Evolutionary conservation across 2,888 invertebrate species (phyloP), one percentile per base, ranked within the genome.

Genomic region (Patella caerulea): DNA sequence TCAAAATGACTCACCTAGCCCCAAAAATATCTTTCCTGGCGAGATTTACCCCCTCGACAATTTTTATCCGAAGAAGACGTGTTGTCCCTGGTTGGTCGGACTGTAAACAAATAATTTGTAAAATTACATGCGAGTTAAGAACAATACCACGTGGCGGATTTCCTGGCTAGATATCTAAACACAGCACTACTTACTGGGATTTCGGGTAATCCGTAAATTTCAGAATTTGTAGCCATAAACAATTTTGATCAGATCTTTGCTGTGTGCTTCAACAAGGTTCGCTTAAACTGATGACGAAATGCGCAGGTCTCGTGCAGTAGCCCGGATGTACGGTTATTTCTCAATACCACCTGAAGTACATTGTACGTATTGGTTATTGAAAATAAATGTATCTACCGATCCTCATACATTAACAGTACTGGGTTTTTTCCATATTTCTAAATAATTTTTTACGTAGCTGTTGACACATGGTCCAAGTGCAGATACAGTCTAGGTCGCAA

Each of bases 1-100:
- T 45, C 9, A 29, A 77, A n/a, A 54, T 14, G n/a, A 73, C 79
- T 79, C 92, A 97, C 97, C 97, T 98, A 88, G 98, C 98, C 89
- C 99, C 99, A 93, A 99, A 99, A 89, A 99, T 98, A 92, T 99
- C 99, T 93, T 99, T 99, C 92, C 98, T 98, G 78, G 98, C 98
- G 90, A 99, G 93, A 87, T 96, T 95, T 52, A 86, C 83, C 73
- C 90, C 91, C 73, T 85, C 85, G n/a, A 89, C 80, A 71, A 91
- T 86, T 82, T 85, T 87, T 24, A 90, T 83, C 54, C 88, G 82
- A 5, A 91, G 82, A 14, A 90, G 75, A 76, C 85, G 85, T 34
- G 34, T 59, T 71, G 53, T 54, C 74, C 56, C 24, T 72, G 65
- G 29, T 29, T n/a, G 15, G 24, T n/a, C 69, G 11, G 29, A 45